Evolutionary conservation across 2,888 invertebrate genomes (phyloP).

Genomic region (Neoascia interrupta): DNA sequence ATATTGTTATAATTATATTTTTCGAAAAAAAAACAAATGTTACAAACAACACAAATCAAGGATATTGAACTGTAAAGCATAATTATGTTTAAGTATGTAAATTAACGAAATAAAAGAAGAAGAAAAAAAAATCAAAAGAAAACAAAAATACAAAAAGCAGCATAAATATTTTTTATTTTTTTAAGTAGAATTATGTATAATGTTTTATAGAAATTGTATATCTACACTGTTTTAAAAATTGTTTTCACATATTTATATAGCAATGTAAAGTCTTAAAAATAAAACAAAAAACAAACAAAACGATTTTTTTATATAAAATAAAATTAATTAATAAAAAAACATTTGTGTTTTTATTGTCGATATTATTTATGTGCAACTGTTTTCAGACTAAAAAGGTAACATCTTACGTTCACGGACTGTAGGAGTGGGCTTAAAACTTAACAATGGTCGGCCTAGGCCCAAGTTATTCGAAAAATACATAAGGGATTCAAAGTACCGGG

Average conservation of each 20-base stretch:
- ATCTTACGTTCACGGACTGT: no score
- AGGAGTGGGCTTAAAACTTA: no score
- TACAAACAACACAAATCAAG: slow-evolving; percentile 12
- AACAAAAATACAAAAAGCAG: slow-evolving; percentile 24
- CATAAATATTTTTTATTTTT: slow-evolving; percentile 30
- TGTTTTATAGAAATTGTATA: slow-evolving; percentile 37
- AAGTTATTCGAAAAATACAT: no score
- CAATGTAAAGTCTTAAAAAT: slow-evolving; percentile 51
- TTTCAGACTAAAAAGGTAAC: no score
- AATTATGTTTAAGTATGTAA: not conserved
- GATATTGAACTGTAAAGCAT: no score
- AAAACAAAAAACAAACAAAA: slow-evolving; percentile 36
- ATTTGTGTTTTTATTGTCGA: slow-evolving; percentile 4
- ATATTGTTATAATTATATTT: slow-evolving; percentile 28
- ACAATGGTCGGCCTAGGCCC: no score
- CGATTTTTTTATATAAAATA: slow-evolving; percentile 61
- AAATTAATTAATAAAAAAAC: slow-evolving; percentile 53
- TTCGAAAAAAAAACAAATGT: slow-evolving; percentile 25
- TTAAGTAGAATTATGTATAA: slow-evolving; percentile 41
- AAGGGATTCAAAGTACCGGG: no score
- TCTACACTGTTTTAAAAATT: slow-evolving; percentile 67
- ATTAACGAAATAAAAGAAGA: no score
- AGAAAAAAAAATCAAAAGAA: slow-evolving; percentile 26
- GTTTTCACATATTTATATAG: slow-evolving; percentile 68
- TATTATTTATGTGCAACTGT: no score